phyloP scores from a whole-genome alignment of 2,888 invertebrate genomes.

The Digitonthophagus gazella region DNA sequence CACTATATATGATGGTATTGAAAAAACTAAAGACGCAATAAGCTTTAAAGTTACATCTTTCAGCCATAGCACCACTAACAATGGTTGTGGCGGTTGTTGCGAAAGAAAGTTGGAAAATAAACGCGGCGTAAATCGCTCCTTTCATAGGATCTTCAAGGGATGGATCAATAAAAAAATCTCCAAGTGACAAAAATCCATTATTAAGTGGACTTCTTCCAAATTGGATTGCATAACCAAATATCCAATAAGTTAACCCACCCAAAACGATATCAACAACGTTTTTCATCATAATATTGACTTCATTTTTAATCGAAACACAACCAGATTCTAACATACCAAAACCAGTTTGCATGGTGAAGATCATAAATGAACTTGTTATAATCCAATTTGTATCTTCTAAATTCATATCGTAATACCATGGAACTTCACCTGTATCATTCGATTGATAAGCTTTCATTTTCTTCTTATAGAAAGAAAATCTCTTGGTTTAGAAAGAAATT shows the following conservation, averaged over 20 bases:
- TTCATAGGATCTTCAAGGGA: slow-evolving; percentile 70
- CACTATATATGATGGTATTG: slow-evolving; percentile 87
- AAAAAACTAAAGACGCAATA: slow-evolving; percentile 87
- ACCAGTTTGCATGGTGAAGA: slow-evolving; percentile 92
- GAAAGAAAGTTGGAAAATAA: slow-evolving; percentile 86
- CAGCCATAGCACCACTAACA: slow-evolving; percentile 93
- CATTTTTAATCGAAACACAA: slow-evolving; percentile 88
- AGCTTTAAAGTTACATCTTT: slow-evolving; percentile 89
- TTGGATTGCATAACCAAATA: slow-evolving; percentile 89
- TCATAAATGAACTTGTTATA: slow-evolving; percentile 83
- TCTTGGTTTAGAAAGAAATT: background rate
- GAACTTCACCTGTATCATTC: slow-evolving; percentile 44
- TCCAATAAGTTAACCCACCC: slow-evolving; percentile 92
- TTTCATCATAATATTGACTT: slow-evolving; percentile 98
- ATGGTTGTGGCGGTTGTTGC: slow-evolving; percentile 90
- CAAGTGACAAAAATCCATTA: slow-evolving; percentile 80
- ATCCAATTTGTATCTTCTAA: slow-evolving; percentile 82
- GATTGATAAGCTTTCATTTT: slow-evolving; percentile 6
- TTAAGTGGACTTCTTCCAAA: slow-evolving; percentile 73
- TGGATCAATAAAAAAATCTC: slow-evolving; percentile 81
- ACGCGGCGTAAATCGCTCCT: slow-evolving; percentile 85
- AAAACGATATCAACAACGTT: slow-evolving; percentile 90
- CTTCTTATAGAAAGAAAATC: background rate
- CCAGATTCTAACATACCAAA: slow-evolving; percentile 94
- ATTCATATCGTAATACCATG: slow-evolving; percentile 63